phyloP scores from a whole-genome alignment of 1,140 invertebrate genomes.

The Sycophila sp. region DNA sequence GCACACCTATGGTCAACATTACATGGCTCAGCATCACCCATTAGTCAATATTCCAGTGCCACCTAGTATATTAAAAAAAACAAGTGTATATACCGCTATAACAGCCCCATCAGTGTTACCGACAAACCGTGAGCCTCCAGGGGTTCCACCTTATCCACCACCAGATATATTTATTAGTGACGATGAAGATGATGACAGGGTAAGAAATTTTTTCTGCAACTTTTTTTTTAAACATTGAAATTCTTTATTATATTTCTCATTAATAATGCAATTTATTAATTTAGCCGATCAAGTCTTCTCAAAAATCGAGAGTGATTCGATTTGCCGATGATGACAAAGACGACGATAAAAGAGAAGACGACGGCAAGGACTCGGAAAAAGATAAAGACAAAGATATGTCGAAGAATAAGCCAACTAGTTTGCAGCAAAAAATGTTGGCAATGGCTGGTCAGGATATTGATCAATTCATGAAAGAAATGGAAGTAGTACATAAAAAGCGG shows the following conservation, averaged over 20 bases:
- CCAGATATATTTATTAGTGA: slow-evolving; percentile 74
- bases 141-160: slow-evolving; percentile 87
- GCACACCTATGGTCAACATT: slow-evolving; percentile 62
- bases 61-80: slow-evolving; percentile 80
- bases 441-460: slow-evolving; percentile 91
- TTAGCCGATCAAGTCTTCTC: slow-evolving; percentile 58
- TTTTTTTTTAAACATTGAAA: neutral
- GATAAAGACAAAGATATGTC: slow-evolving; percentile 58
- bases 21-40: slow-evolving; percentile 61
- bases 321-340: slow-evolving; percentile 74
- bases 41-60: slow-evolving; percentile 66
- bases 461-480: slow-evolving; percentile 91
- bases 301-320: slow-evolving; percentile 71
- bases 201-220: slow-evolving; percentile 40
- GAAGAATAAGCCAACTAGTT: slow-evolving; percentile 75
- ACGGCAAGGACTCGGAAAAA: slow-evolving; percentile 56
- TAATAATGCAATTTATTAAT: neutral
- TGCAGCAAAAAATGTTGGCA: slow-evolving; percentile 86
- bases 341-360: slow-evolving; percentile 57
- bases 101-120: slow-evolving; percentile 60
- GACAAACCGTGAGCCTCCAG: slow-evolving; percentile 76
- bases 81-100: slow-evolving; percentile 67
- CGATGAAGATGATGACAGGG: slow-evolving; percentile 70
- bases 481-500: slow-evolving; percentile 81
- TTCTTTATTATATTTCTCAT: neutral